phyloP scores from a whole-genome alignment of 2,113 vertebrate genomes.

The Ancistrus triradiatus region DNA sequence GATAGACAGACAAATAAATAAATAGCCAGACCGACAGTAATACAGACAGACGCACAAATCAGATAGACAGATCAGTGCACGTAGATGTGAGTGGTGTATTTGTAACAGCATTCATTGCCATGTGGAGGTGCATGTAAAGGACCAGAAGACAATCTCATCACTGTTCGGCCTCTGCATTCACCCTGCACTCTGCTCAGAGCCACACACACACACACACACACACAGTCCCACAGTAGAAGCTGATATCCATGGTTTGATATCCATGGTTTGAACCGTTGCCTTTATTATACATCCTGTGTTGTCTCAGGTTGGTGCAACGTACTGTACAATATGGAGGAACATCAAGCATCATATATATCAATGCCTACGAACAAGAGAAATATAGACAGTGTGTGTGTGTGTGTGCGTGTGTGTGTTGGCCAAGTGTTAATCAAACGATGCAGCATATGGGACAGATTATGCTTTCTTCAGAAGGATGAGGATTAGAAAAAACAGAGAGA shows the following conservation, averaged over 20 bases:
- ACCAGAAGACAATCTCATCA: slow-evolving; percentile 31
- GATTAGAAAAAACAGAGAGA: slow-evolving; percentile 56
- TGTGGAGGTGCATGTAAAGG: slow-evolving; percentile 31
- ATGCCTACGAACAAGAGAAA: no score
- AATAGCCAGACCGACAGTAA: no score
- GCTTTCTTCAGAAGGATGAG: slow-evolving; percentile 53
- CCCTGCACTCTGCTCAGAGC: background rate
- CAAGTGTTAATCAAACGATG: slow-evolving; percentile 54
- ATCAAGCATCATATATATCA: no score
- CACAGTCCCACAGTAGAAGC: background rate
- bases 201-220: background rate
- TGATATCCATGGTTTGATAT: no score
- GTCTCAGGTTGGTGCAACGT: no score
- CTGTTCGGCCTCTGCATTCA: slow-evolving; percentile 25
- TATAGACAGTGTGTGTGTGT: no score
- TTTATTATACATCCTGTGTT: no score
- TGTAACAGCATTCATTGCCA: slow-evolving; percentile 4
- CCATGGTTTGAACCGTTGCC: no score
- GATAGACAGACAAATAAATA: no score
- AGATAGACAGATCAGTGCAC: no score
- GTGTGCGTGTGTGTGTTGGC: no score
- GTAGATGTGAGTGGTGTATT: background rate
- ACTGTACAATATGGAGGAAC: no score
- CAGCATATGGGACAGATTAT: slow-evolving; percentile 75
- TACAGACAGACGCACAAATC: background rate